Evolutionary conservation across 2,113 vertebrate genomes (phyloP).

Genomic region (Lathamus discolor): DNA sequence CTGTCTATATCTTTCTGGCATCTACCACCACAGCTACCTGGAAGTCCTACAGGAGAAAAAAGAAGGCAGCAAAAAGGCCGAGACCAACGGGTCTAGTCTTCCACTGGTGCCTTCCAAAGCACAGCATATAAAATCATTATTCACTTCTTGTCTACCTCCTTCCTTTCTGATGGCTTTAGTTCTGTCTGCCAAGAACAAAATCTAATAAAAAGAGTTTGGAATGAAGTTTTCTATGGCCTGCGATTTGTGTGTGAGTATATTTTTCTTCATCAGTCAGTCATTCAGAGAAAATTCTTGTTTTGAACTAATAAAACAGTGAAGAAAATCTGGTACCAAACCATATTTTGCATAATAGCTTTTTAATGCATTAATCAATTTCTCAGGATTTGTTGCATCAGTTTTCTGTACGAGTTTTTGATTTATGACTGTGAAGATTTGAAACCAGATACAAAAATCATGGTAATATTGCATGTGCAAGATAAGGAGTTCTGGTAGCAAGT

Average conservation of each 20-base stretch:
- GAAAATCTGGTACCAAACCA: neutral
- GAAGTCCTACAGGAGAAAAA: neutral
- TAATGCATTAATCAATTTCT: neutral
- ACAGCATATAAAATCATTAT: neutral
- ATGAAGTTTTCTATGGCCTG: neutral
- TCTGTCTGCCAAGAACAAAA: neutral
- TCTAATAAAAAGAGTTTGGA: neutral
- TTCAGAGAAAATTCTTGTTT: neutral
- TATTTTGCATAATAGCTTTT: neutral
- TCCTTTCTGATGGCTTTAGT: neutral
- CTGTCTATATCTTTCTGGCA: neutral
- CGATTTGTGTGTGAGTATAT: neutral
- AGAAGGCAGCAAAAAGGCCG: neutral
- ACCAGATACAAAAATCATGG: neutral
- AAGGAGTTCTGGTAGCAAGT: neutral
- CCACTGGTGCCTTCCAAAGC: neutral
- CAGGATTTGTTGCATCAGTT: neutral
- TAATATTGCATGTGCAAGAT: neutral
- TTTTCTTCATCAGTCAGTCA: neutral
- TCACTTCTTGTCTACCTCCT: neutral
- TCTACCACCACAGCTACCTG: neutral
- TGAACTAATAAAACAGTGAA: neutral
- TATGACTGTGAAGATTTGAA: neutral
- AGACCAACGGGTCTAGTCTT: neutral
- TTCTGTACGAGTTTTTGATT: neutral